Percentiles rank a stretch among this genome's conserved stretches.
Evolutionary conservation across 2,797 vertebrate species (phyloP).

Genomic region (Ptychobarbus kaznakovi): DNA sequence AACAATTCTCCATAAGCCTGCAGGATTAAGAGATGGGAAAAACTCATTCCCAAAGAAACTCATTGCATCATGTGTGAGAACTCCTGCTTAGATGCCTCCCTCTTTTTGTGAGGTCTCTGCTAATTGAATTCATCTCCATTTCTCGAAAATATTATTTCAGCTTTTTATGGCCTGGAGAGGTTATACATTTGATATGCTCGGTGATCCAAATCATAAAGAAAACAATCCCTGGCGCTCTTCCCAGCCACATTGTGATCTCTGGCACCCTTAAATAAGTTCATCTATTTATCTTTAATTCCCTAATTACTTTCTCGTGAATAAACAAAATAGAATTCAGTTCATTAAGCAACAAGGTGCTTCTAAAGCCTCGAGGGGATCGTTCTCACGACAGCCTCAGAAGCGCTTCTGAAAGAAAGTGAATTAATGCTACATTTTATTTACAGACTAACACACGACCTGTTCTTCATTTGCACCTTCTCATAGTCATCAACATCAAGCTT

Average conservation of each 20-base stretch:
- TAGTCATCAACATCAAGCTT: not conserved
- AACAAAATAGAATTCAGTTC: slow-evolving; percentile 50
- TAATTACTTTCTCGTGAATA: slow-evolving; percentile 62
- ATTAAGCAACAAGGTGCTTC: slow-evolving; percentile 52
- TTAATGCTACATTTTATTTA: not conserved
- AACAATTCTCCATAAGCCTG: slow-evolving; percentile 70
- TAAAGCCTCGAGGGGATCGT: slow-evolving; percentile 21
- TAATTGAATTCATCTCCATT: slow-evolving; percentile 80
- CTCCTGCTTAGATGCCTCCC: slow-evolving; percentile 78
- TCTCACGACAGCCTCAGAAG: slow-evolving; percentile 24
- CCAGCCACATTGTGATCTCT: slow-evolving; percentile 39
- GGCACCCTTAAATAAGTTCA: slow-evolving; percentile 67
- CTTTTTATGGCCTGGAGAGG: slow-evolving; percentile 79
- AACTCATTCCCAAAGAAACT: slow-evolving; percentile 63
- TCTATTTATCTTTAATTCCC: slow-evolving; percentile 65
- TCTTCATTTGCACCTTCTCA: not conserved
- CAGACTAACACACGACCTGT: not conserved
- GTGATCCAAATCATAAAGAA: slow-evolving; percentile 81
- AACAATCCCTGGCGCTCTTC: slow-evolving; percentile 78
- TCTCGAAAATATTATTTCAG: slow-evolving; percentile 80
- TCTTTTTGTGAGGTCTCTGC: slow-evolving; percentile 68
- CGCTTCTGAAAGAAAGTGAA: slow-evolving; percentile 23
- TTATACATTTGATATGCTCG: slow-evolving; percentile 82
- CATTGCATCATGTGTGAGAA: slow-evolving; percentile 76
- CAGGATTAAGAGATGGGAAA: slow-evolving; percentile 74